These are phyloP conservation scores for Eurytoma californica DNA, from an alignment of 2,888 invertebrate species.

Conservation along the genomic window DNA sequence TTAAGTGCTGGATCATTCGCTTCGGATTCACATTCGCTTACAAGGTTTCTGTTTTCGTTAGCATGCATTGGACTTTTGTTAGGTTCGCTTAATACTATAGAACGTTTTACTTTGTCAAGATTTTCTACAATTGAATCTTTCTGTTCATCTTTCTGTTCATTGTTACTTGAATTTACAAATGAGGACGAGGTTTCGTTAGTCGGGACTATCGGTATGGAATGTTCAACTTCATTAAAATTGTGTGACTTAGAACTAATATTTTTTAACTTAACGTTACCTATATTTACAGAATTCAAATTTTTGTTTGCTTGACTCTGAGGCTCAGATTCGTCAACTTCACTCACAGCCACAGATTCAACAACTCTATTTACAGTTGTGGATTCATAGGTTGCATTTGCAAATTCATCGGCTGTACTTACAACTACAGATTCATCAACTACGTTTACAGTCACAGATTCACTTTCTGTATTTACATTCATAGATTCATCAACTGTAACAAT, in stretches of 20 bases:
- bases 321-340: background rate
- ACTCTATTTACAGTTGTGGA: background rate
- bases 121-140: background rate
- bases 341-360: background rate
- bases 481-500: background rate
- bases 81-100: background rate
- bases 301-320: background rate
- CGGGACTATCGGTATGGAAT: background rate
- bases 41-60: background rate
- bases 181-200: background rate
- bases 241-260: background rate
- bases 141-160: constrained; percentile 4
- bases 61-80: background rate
- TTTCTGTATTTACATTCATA: background rate
- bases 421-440: background rate
- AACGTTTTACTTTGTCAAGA: background rate
- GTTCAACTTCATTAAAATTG: background rate
- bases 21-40: background rate
- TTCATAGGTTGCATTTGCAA: background rate
- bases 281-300: constrained; percentile 2
- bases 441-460: background rate
- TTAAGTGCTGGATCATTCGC: background rate
- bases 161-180: background rate
- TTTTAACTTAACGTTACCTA: background rate
- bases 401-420: background rate